Base-by-base conservation (phyloP, 2,797 vertebrate species). In the Catharus ustulatus region DNA sequence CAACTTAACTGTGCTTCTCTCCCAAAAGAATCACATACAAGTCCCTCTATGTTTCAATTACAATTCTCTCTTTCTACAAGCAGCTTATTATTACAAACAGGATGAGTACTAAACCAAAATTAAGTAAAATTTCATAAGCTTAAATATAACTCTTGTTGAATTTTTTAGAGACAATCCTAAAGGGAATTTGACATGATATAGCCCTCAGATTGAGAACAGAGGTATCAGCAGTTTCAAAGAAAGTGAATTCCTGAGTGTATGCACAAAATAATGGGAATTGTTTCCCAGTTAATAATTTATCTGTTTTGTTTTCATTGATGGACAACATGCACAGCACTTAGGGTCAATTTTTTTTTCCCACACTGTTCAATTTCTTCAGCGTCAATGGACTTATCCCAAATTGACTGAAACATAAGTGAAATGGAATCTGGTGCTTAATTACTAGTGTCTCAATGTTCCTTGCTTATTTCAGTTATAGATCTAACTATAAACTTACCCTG, bases 21-120 rank as follows among this genome's bases (percentile, higher is more conserved):
- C 76, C 59, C 55, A 45, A 23, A 42, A 84, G 66, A 20, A 73
- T 69, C 71, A 40, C 61, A 32, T 38, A 23, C 59, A 83, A 90
- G 30, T 87, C 45, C 68, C 26, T 91, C 32, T n/a, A 64, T 6
- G 1, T 62, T 94, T 94, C 85, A 42, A 64, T 92, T 84, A 71
- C 15, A 27, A 57, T 61, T 93, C 63, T 80, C 58, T 72, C 59
- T 57, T 94, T 55, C 32, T 54, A 40, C 45, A 43, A 21, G 38
- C 90, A 82, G 11, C 14, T 40, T 92, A 88, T 86, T 72, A 62
- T 69, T 94, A 30, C 67, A 87, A 86, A 26, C 12, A 89, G 15
- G 27, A 90, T 54, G 17, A 61, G 19, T 42, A 81, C 34, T 76
- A 69, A 93, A 91, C 73, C 27, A 94, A 93, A 94, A 94, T 69